Base-by-base conservation (phyloP, 2,888 invertebrate species). In the Uloborus plumipes region DNA sequence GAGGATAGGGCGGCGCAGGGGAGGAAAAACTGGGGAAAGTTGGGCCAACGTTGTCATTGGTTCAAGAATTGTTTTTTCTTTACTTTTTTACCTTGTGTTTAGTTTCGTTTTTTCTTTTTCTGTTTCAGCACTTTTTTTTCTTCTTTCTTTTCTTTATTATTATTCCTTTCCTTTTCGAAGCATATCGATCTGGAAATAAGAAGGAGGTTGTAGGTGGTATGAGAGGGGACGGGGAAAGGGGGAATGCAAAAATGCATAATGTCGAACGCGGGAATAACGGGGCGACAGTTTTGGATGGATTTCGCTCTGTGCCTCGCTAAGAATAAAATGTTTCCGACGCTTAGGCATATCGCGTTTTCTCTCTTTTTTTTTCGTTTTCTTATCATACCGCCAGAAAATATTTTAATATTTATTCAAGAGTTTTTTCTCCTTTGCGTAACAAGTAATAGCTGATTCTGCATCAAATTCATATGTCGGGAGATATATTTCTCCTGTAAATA, bases 31-130 rank as follows among this genome's bases (percentile, higher is more conserved):
- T 62, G 51, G 76, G 69, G 59, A 59, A 55, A 58, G 47, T 55
- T 67, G 58, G 59, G 62, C 76, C 66, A 80, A 80, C 80, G 80
- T 81, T 81, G 80, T 81, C 80, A 81, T 81, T 81, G 80, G 80
- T 74, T 53, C 80, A 64, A 64, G 74, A 74, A 74, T 81, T 74
- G 80, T 74, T 74, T 81, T 74, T 64, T 47, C 16, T n/a, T 64
- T 47, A 47, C 49, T 22, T 59, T 75, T 18, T 66, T 69, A 67
- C 80, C 74, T 80, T 72, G 69, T 80, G 80, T 80, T 69, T 74
- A 69, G 74, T 74, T 74, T 67, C 74, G 69, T 74, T 80, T 71
- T 67, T 59, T 74, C 47, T 49, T 73, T 58, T 73, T 58, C 47
- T 18, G 39, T 39, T 39, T 39, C 39, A 39, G 39, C 39, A 39